phyloP scores from a whole-genome alignment of 2,888 invertebrate species.

The Ornithoptera alexandrae region DNA sequence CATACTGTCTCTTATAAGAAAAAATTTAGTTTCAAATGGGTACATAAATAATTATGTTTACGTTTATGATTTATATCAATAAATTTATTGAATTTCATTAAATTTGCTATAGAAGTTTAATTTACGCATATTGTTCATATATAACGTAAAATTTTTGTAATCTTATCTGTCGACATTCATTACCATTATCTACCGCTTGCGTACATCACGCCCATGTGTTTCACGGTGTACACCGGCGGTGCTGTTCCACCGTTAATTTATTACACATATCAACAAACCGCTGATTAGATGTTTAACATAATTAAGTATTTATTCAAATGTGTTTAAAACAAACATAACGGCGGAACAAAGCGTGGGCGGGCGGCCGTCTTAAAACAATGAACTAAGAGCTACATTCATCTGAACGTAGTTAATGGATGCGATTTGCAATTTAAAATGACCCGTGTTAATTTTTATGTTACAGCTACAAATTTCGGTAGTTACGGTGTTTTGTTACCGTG shows the following conservation, averaged over 20 bases:
- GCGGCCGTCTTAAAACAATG: slow-evolving; percentile 38
- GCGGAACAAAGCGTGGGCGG: slow-evolving; percentile 52
- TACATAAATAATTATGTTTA: no score
- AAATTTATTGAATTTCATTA: no score
- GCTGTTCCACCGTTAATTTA: slow-evolving; percentile 22
- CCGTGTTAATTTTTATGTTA: slow-evolving; percentile 21
- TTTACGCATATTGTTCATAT: no score
- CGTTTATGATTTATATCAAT: no score
- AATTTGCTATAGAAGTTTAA: no score
- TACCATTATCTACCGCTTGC: slow-evolving; percentile 14
- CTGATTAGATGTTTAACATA: slow-evolving; percentile 61
- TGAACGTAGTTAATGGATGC: neutral
- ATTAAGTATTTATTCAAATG: slow-evolving; percentile 69
- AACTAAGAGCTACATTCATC: slow-evolving; percentile 24
- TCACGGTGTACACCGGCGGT: slow-evolving; percentile 12
- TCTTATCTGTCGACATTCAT: slow-evolving; percentile 6
- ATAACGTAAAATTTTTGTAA: no score
- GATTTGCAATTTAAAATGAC: slow-evolving; percentile 6
- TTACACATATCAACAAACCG: slow-evolving; percentile 28
- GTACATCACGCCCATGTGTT: slow-evolving; percentile 4
- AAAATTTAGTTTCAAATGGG: no score
- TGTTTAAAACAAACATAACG: slow-evolving; percentile 48
- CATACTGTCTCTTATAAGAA: no score
- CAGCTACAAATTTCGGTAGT: slow-evolving; percentile 27
- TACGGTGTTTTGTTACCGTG: neutral